A percentile compares a stretch with the other conserved stretches of the same genome.
Conservation (phyloP, 2,888 invertebrate species). For the Cheilosia impressa region DNA sequence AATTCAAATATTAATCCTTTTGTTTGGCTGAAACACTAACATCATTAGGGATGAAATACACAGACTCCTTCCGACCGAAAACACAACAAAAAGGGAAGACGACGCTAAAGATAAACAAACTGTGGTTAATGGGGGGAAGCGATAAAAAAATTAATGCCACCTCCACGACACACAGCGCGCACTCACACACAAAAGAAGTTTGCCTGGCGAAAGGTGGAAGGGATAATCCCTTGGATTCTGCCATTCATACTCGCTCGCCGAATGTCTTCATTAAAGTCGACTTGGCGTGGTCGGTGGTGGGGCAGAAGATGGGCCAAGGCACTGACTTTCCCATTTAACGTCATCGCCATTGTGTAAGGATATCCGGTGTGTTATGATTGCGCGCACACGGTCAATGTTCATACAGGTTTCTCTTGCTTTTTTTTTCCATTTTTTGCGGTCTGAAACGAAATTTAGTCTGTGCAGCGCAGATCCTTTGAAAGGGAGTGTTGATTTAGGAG, state of each 20-base stretch:
- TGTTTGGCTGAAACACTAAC: slow-evolving; percentile 73
- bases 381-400: slow-evolving; percentile 74
- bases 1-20: slow-evolving; percentile 74
- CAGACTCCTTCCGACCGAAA: not conserved
- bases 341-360: slow-evolving; percentile 69
- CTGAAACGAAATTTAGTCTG: slow-evolving; percentile 43
- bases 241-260: slow-evolving; percentile 47
- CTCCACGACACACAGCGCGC: slow-evolving; percentile 4
- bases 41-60: slow-evolving; percentile 59
- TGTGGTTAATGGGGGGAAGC: slow-evolving; percentile 51
- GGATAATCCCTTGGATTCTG: slow-evolving; percentile 65
- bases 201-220: slow-evolving; percentile 15
- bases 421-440: not conserved
- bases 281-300: not conserved
- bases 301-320: slow-evolving; percentile 1
- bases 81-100: slow-evolving; percentile 37
- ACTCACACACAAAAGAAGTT: slow-evolving; percentile 46
- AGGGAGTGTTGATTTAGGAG: slow-evolving; percentile 52
- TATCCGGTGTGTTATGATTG: slow-evolving; percentile 75
- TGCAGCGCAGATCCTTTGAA: slow-evolving; percentile 45
- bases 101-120: slow-evolving; percentile 68
- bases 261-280: slow-evolving; percentile 69
- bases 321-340: slow-evolving; percentile 56
- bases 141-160: slow-evolving; percentile 62
- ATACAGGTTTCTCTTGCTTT: slow-evolving; percentile 11